phyloP scores from a whole-genome alignment of 2,113 vertebrate species.

The Paracanthobrama guichenoti region DNA sequence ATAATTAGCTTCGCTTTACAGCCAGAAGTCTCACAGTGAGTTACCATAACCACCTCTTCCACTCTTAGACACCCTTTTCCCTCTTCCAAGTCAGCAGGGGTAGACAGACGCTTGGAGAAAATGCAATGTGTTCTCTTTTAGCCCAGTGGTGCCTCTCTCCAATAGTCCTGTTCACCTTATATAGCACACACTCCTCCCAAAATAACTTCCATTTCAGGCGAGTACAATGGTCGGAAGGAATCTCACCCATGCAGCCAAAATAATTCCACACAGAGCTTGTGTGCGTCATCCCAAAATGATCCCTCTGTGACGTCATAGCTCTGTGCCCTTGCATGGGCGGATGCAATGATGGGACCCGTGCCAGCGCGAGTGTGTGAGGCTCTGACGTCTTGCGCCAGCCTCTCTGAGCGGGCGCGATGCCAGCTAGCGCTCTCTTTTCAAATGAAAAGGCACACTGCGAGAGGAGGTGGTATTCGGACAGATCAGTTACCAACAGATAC shows the following conservation, averaged over 20 bases:
- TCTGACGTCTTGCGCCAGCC: constrained; percentile 25
- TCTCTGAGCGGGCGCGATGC: constrained; percentile 57
- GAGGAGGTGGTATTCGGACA: constrained; percentile 42
- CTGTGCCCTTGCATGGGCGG: constrained; percentile 54
- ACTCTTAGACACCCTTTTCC: constrained; percentile 42
- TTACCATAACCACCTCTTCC: constrained; percentile 44
- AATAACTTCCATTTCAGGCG: constrained; percentile 69
- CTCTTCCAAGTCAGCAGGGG: constrained; percentile 38
- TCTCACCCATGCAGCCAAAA: constrained; percentile 70
- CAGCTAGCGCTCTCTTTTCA: constrained; percentile 64
- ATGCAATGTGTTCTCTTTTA: constrained; percentile 63
- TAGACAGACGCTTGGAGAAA: constrained; percentile 59
- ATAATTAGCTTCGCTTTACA: constrained; percentile 51
- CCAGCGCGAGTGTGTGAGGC: constrained; percentile 59
- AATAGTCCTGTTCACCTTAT: constrained; percentile 60
- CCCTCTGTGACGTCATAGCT: constrained; percentile 68
- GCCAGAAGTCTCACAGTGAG: constrained; percentile 33
- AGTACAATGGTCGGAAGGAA: constrained; percentile 69
- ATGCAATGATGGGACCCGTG: constrained; percentile 54
- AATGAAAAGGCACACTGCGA: constrained; percentile 63
- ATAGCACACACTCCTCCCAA: constrained; percentile 61
- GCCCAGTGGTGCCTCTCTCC: constrained; percentile 63
- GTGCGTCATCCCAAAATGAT: constrained; percentile 69
- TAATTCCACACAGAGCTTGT: constrained; percentile 63
- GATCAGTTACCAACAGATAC: constrained; percentile 42